A percentile compares a stretch with the other conserved stretches of the same genome.
These are phyloP conservation scores for Schizaphis graminum DNA, from an alignment of 2,888 invertebrate genomes.

Conservation along the genomic window DNA sequence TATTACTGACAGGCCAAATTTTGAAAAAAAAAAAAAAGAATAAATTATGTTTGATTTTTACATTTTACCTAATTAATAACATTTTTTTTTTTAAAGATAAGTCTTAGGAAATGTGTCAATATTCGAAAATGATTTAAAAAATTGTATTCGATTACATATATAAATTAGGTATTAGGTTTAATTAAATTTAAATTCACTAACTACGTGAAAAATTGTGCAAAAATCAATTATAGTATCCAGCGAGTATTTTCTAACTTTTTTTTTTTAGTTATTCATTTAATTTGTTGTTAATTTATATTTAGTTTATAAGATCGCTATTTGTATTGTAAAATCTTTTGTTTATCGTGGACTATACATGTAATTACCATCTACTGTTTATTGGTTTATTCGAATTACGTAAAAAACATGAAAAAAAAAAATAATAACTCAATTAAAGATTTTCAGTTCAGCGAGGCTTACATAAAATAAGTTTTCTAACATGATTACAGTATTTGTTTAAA, in stretches of 20 bases:
- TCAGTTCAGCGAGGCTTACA: background rate
- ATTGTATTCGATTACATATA: no score
- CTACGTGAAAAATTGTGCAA: background rate
- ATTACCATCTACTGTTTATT: background rate
- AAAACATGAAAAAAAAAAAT: background rate
- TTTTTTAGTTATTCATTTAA: background rate
- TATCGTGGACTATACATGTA: background rate
- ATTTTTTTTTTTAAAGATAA: background rate
- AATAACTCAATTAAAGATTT: background rate
- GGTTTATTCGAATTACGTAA: background rate
- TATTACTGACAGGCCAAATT: background rate
- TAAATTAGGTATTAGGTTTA: background rate
- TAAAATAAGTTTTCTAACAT: background rate
- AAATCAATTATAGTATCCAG: background rate
- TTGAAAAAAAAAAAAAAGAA: background rate
- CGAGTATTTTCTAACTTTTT: background rate
- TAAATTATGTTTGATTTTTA: background rate
- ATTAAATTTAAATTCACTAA: background rate
- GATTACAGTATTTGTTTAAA: background rate
- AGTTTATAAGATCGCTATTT: background rate
- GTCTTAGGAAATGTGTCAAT: background rate
- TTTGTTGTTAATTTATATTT: background rate
- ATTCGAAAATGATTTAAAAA: background rate
- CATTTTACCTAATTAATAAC: background rate
- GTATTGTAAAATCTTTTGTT: background rate